phyloP scores from a whole-genome alignment of 1,140 invertebrate genomes.

The Camponotus floridanus region DNA sequence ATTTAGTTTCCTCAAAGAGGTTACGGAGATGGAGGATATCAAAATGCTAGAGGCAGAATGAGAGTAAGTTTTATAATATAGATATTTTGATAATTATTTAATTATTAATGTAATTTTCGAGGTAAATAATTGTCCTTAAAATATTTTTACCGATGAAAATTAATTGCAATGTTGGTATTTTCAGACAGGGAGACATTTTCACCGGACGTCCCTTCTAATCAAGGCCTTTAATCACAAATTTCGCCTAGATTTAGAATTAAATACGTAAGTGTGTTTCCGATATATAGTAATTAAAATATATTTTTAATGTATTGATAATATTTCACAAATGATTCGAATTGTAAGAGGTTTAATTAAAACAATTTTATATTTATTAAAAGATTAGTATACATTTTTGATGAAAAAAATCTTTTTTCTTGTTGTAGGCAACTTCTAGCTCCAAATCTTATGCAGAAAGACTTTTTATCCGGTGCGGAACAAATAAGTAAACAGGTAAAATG shows the following conservation, averaged over 20 bases:
- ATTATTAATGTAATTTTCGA: conserved; percentile 21
- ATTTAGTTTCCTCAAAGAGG: conserved; percentile 86
- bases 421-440: conserved; percentile 93
- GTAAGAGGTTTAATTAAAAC: conserved; percentile 3
- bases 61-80: conserved; percentile 83
- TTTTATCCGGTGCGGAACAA: conserved; percentile 90
- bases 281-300: neutral
- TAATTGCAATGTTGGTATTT: conserved; percentile 83
- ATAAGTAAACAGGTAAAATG: conserved; percentile 89
- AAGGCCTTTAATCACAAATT: conserved; percentile 99
- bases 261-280: conserved; percentile 92
- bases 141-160: neutral
- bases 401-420: conserved; percentile 69
- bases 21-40: conserved; percentile 84
- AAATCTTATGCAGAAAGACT: conserved; percentile 94
- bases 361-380: conserved; percentile 5
- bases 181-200: conserved; percentile 96
- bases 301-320: neutral
- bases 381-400: neutral
- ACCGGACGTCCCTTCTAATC: conserved; percentile 96
- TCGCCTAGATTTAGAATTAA: conserved; percentile 97
- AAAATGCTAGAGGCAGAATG: conserved; percentile 84
- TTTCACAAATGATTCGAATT: neutral
- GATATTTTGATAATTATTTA: neutral
- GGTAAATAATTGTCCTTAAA: conserved; percentile 7